Evolutionary conservation across 2,888 invertebrate species (phyloP), one percentile per base, ranked within the genome.

Genomic region (Tipula helvola): DNA sequence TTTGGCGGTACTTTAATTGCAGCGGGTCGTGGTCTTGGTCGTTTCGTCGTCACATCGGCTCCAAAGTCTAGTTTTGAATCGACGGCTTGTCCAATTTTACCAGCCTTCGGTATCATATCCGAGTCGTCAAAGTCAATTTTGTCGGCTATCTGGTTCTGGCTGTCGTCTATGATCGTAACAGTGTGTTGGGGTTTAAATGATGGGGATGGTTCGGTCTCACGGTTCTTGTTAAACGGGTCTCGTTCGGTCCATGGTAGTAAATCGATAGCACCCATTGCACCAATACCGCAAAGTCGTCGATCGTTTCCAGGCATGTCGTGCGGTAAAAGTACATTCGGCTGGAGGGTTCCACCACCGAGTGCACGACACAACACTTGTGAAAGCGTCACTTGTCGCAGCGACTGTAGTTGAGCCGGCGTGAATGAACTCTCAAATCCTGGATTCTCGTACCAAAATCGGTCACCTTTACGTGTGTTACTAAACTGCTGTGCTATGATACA

Each of bases 401-500:
- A 95, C 88, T 95, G 94, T 3, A 97, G 90, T 90, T 97, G 97
- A 0, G 94, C 94, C 2, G 95, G 94, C 0, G 95, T 96, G 89
- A 97, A 96, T 1, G 95, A 95, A 41, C 94, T 95, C 87, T 95
- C 95, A 83, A 94, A 93, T 3, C 93, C 94, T 2, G 94, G 94
- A 90, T 97, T 97, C 91, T 97, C 97, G 89, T 96, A 96, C 96
- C 96, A 96, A 90, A 96, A 96, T 87, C 96, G 92, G 90, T 96
- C 96, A 13, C 96, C 96, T 90, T 94, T 95, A 0, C 96, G 93
- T 0, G 96, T 91, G 89, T 96, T 95, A 10, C 94, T 93, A 89
- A 97, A 97, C 90, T 97, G 97, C 89, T 96, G 96, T 0, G 96
- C 97, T 85, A 97, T 95, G 87, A 97, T 96, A 90, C 97, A 97